These are phyloP conservation scores for Heliconius sara DNA, from an alignment of 2,888 invertebrate genomes.

Conservation along the genomic window DNA sequence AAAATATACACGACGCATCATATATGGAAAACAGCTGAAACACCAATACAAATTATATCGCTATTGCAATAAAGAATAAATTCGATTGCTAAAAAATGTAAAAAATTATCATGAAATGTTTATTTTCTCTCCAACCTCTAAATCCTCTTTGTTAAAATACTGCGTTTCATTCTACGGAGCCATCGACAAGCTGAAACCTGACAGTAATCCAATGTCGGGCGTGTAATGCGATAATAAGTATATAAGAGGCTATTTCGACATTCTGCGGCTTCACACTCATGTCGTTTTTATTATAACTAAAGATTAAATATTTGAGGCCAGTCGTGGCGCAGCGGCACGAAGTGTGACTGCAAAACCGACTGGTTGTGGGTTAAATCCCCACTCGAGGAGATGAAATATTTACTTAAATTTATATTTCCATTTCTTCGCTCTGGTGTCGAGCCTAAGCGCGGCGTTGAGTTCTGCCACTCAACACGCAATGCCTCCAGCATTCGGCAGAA, in stretches of 20 bases:
- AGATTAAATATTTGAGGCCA: too few species aligned
- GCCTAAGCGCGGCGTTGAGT: too few species aligned
- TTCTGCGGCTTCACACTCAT: constrained; percentile 34
- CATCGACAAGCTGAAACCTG: constrained; percentile 48
- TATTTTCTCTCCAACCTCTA: constrained; percentile 41
- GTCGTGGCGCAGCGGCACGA: too few species aligned
- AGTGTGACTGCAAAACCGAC: too few species aligned
- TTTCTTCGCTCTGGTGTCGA: too few species aligned
- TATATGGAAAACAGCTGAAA: constrained; percentile 39
- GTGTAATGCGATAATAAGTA: constrained; percentile 43
- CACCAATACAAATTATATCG: constrained; percentile 35
- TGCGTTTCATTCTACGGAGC: constrained; percentile 43
- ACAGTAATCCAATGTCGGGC: constrained; percentile 40
- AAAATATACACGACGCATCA: constrained; percentile 49
- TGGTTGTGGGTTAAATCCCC: too few species aligned
- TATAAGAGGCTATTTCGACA: constrained; percentile 22
- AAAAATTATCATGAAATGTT: constrained; percentile 52
- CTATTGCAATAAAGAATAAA: constrained; percentile 44
- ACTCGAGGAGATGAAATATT: too few species aligned
- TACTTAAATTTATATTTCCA: too few species aligned
- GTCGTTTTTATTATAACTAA: constrained; percentile 27
- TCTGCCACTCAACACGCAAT: too few species aligned
- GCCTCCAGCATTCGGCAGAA: too few species aligned
- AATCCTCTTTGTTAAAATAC: constrained; percentile 52
- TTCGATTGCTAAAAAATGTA: background rate